Percentiles rank a stretch among this genome's conserved stretches.
phyloP scores from a whole-genome alignment of 1,140 invertebrate species.

The Euura saliciscinereae region DNA sequence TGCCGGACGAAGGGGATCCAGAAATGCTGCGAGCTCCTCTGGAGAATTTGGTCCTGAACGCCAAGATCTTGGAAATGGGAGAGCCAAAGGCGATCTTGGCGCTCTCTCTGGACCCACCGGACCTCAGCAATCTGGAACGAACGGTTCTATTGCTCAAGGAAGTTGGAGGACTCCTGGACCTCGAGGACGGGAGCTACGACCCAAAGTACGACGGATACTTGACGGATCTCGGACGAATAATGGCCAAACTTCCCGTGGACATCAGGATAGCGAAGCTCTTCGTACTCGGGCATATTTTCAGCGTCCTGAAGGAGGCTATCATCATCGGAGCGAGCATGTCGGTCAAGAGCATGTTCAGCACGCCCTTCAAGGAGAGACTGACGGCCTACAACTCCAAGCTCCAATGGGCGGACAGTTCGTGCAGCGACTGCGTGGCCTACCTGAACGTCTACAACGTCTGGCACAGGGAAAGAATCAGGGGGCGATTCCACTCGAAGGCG shows the following conservation, averaged over 20 bases:
- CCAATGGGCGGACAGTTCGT: conserved; percentile 79
- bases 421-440: conserved; percentile 85
- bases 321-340: conserved; percentile 88
- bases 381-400: conserved; percentile 80
- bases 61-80: conserved; percentile 87
- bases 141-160: conserved; percentile 89
- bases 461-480: conserved; percentile 38
- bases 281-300: conserved; percentile 86
- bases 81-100: conserved; percentile 82
- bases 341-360: conserved; percentile 81
- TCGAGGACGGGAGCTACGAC: conserved; percentile 48
- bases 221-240: conserved; percentile 84
- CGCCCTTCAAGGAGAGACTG: conserved; percentile 72
- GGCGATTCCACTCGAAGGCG: conserved; percentile 35
- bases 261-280: conserved; percentile 85
- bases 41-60: conserved; percentile 80
- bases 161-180: conserved; percentile 73
- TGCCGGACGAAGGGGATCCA: conserved; percentile 67
- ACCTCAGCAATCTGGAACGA: conserved; percentile 78
- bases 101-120: conserved; percentile 86
- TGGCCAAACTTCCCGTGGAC: conserved; percentile 84
- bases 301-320: conserved; percentile 81
- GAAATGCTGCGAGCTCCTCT: conserved; percentile 85
- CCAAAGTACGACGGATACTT: conserved; percentile 82
- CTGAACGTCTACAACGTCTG: conserved; percentile 80